These are phyloP conservation scores for Kryphioiulus occultus DNA, from an alignment of 2,888 invertebrate species.

Conservation along the genomic window DNA sequence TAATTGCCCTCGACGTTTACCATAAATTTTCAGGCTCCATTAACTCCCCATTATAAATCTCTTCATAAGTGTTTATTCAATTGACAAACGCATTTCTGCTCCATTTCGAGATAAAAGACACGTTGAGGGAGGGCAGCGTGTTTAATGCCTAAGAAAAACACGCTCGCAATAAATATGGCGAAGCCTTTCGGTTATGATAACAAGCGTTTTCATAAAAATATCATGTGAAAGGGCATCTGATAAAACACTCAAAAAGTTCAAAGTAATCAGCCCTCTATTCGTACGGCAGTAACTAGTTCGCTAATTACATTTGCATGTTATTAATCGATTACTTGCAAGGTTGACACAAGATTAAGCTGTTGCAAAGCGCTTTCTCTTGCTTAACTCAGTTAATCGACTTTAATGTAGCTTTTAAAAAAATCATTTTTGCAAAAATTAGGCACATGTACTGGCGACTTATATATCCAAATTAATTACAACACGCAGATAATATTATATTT, in stretches of 20 bases:
- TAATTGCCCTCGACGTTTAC: slow-evolving; percentile 11
- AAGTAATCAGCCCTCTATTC: neutral
- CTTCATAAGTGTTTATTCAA: slow-evolving; percentile 45
- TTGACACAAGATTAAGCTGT: neutral
- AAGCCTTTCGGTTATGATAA: neutral
- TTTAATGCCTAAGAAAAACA: slow-evolving; percentile 28
- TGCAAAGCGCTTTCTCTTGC: no score
- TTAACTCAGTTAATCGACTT: no score
- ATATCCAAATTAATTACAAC: no score
- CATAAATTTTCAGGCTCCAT: slow-evolving; percentile 46
- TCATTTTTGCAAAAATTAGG: no score
- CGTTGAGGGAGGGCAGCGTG: neutral
- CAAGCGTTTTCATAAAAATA: neutral
- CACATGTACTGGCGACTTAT: no score
- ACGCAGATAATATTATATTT: no score
- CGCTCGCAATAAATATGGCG: neutral
- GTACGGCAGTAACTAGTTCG: neutral
- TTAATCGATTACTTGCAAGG: neutral
- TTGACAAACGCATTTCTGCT: slow-evolving; percentile 43
- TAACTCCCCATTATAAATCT: slow-evolving; percentile 46
- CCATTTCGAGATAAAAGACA: slow-evolving; percentile 24
- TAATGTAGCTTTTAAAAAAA: no score
- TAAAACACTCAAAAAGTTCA: slow-evolving; percentile 28
- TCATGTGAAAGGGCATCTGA: slow-evolving; percentile 17
- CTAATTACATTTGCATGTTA: neutral